Conservation (phyloP, 53 echinoderm and acorn worm genomes). For the Crossaster papposus region DNA sequence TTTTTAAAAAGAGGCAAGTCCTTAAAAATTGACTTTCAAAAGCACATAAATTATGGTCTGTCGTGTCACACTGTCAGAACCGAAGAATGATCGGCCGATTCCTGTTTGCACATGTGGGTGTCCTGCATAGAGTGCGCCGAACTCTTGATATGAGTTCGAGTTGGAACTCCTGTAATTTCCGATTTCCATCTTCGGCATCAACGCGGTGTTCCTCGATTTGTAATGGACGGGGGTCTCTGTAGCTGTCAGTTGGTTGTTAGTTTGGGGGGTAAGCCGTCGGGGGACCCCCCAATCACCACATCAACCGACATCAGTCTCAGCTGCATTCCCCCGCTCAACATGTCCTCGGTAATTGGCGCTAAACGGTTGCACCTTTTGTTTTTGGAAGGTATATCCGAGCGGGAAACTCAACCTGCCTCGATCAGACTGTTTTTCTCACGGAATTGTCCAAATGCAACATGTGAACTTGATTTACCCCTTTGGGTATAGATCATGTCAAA, state of each 20-base stretch:
- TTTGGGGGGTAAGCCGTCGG: not conserved
- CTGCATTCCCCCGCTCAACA: not conserved
- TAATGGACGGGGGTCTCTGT: not conserved
- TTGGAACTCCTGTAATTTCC: slow-evolving; percentile 11
- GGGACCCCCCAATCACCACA: not conserved
- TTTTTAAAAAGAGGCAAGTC: not conserved
- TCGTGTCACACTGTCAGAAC: slow-evolving; percentile 20
- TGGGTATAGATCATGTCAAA: not conserved
- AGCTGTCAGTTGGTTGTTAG: not conserved
- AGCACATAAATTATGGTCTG: not conserved
- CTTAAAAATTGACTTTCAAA: not conserved
- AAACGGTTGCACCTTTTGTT: slow-evolving; percentile 58
- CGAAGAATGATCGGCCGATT: slow-evolving; percentile 18
- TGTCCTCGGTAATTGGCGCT: slow-evolving; percentile 43
- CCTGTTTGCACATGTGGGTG: slow-evolving; percentile 38
- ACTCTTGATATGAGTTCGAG: not conserved
- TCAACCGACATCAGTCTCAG: not conserved
- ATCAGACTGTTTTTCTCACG: slow-evolving; percentile 49
- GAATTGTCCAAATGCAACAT: slow-evolving; percentile 22
- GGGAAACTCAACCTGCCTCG: slow-evolving; percentile 30
- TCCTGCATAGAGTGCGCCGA: not conserved
- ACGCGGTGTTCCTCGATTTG: not conserved
- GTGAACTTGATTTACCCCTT: slow-evolving; percentile 3
- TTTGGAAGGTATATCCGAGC: slow-evolving; percentile 29
- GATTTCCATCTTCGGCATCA: slow-evolving; percentile 20